Base-by-base conservation (phyloP, 2,888 invertebrate genomes). In the Euproctis similis region DNA sequence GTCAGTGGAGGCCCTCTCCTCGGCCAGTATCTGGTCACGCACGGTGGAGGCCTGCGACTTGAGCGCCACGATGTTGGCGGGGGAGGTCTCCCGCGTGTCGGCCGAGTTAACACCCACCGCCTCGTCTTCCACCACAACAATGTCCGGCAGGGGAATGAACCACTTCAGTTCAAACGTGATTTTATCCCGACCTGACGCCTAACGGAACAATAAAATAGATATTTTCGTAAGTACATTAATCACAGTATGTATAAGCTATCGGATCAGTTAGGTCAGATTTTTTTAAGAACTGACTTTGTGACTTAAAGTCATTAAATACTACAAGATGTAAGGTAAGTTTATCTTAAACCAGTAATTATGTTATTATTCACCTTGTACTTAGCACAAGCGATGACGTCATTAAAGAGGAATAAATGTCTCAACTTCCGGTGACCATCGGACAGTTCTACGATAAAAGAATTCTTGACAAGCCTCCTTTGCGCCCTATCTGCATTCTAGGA, bases 321-420 rank as follows among this genome's bases (percentile, higher is more conserved):
- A 16, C 4, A 4, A 5, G 16, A 16, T 16, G 16, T 5, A 16
- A 16, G 7, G 16, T 7, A 16, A 7, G n/a, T n/a, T n/a, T n/a
- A n/a, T n/a, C n/a, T n/a, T n/a, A n/a, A n/a, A n/a, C n/a, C n/a
- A n/a, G n/a, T n/a, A n/a, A n/a, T n/a, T n/a, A n/a, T n/a, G n/a
- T n/a, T n/a, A n/a, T n/a, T n/a, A n/a, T 20, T 60, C 62, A 87
- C 90, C 87, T 96, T 95, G 61, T 95, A 95, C 85, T 95, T 97
- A 54, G 97, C 96, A 82, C 97, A 97, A 29, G 97, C 95, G 48
- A 97, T 92, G 26, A 96, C 93, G 70, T 97, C 97, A 61, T 95
- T 96, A 71, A 97, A 97, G 9, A 97, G 88, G 76, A 97, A 96
- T 41, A 97, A 84, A 86, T 97, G 97, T 36, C 97, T 87, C 41